A percentile compares a stretch with the other conserved stretches of the same genome.
These are phyloP conservation scores for Coracopsis vasa DNA, from an alignment of 2,113 vertebrate genomes.

Conservation along the genomic window DNA sequence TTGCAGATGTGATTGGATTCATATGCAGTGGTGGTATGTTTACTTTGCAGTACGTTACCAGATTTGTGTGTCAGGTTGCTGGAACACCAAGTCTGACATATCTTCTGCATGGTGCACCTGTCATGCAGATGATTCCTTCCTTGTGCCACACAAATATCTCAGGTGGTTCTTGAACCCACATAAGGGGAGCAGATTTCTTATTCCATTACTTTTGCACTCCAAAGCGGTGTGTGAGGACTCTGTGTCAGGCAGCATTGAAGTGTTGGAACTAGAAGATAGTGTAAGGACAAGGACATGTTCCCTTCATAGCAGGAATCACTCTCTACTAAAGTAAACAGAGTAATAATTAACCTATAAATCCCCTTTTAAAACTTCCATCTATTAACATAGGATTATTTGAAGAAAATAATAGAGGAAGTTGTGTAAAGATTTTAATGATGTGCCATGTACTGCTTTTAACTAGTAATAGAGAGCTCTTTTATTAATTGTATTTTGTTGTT, in stretches of 20 bases:
- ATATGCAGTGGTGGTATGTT: background rate
- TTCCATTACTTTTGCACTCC: background rate
- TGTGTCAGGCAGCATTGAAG: background rate
- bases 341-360: background rate
- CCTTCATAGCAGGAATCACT: background rate
- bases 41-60: background rate
- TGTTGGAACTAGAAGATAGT: background rate
- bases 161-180: background rate
- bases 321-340: background rate
- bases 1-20: background rate
- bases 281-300: background rate
- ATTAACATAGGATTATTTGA: background rate
- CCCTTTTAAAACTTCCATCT: background rate
- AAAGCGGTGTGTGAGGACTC: background rate
- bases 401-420: background rate
- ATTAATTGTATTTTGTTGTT: background rate
- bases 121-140: background rate
- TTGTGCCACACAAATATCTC: background rate
- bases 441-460: background rate
- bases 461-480: constrained; percentile 26
- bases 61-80: background rate
- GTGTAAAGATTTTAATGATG: background rate
- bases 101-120: background rate
- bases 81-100: background rate
- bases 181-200: background rate